phyloP scores from a whole-genome alignment of 2,113 vertebrate genomes.

The Arenaria interpres region DNA sequence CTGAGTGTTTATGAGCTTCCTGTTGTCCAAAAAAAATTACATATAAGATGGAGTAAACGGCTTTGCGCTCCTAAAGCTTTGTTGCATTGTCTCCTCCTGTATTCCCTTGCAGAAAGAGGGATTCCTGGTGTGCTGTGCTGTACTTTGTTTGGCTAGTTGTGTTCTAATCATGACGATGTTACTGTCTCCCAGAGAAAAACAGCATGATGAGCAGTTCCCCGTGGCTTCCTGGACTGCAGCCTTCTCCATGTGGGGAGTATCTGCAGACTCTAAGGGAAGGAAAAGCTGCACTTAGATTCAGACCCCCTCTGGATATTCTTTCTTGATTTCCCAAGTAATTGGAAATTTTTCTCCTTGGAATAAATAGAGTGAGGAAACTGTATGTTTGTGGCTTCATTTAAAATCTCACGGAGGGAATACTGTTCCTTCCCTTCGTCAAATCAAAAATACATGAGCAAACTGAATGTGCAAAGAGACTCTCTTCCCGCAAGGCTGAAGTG shows the following conservation, averaged over 20 bases:
- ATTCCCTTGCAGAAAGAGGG: not conserved
- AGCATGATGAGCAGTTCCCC: not conserved
- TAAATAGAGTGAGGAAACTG: not conserved
- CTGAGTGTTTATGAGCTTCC: not conserved
- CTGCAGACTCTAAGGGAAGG: not conserved
- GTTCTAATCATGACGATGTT: not conserved
- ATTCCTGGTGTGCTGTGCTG: not conserved
- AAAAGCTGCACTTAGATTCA: not conserved
- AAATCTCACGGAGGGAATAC: not conserved
- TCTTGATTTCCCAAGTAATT: slow-evolving; percentile 9
- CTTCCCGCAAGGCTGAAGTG: not conserved
- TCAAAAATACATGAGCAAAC: not conserved
- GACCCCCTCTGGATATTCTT: not conserved
- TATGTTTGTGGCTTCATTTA: slow-evolving; percentile 3
- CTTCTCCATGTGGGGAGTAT: not conserved
- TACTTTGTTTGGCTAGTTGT: not conserved
- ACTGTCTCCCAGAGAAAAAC: not conserved
- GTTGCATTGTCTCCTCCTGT: not conserved
- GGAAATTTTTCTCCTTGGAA: not conserved
- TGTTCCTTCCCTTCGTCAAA: not conserved
- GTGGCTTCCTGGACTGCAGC: not conserved
- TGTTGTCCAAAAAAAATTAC: not conserved
- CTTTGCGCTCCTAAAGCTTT: not conserved
- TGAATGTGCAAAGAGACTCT: not conserved
- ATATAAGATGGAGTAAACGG: not conserved